A percentile compares a stretch with the other conserved stretches of the same genome.
These are phyloP conservation scores for Drosophila equinoxialis DNA, from an alignment of 1,140 invertebrate genomes.

Conservation along the genomic window DNA sequence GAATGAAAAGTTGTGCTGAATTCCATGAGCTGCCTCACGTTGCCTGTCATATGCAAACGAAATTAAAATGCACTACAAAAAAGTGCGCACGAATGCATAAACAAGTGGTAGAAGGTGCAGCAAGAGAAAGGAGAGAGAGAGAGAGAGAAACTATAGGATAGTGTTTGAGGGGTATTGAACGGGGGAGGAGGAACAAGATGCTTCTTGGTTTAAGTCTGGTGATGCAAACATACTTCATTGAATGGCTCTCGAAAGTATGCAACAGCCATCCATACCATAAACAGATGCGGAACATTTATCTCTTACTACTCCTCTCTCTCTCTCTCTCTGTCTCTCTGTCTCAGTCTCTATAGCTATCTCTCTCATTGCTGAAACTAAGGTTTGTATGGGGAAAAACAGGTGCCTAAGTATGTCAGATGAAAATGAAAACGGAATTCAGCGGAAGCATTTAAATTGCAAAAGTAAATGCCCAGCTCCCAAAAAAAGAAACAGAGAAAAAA, in stretches of 20 bases:
- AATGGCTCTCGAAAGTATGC: conserved; percentile 75
- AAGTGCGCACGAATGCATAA: conserved; percentile 78
- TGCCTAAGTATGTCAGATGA: conserved; percentile 38
- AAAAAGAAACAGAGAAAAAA: background rate
- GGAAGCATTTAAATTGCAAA: conserved; percentile 34
- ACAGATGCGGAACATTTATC: conserved; percentile 10
- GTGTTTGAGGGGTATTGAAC: background rate
- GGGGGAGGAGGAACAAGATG: background rate
- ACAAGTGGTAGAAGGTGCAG: conserved; percentile 52
- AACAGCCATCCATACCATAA: conserved; percentile 37
- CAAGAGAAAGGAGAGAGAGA: background rate
- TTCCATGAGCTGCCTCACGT: conserved; percentile 53
- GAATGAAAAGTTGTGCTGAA: conserved; percentile 67
- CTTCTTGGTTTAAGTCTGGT: background rate
- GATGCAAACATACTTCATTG: conserved; percentile 63
- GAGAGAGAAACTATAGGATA: background rate
- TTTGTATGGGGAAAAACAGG: conserved; percentile 3
- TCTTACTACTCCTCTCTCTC: background rate
- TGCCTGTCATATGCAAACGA: conserved; percentile 79
- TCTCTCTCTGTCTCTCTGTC: no score
- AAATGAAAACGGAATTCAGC: conserved; percentile 12
- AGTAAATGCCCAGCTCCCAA: conserved; percentile 8
- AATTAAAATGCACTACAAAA: conserved; percentile 81
- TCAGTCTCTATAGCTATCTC: background rate
- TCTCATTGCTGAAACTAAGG: background rate